Base-by-base conservation (phyloP, 2,888 invertebrate species). In the Charanyca ferruginea region DNA sequence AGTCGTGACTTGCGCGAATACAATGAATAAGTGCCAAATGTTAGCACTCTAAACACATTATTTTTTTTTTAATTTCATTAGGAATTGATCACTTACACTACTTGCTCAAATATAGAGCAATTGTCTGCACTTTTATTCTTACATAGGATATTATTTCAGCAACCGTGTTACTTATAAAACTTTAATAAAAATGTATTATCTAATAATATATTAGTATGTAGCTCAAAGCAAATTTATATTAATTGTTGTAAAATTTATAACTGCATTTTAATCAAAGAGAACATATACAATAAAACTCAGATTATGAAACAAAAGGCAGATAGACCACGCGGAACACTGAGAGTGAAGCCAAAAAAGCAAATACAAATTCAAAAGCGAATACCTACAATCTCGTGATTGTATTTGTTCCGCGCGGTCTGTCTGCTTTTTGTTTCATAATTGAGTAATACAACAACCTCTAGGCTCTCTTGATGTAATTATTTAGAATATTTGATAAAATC, bases 11-110 rank as follows among this genome's bases (percentile, higher is more conserved):
- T 83, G 87, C 83, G 80, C 80, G 28, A 64, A 84, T 83, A 79
- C 76, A 80, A 86, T 78, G 80, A 85, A 85, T 79, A 79, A 91
- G 94, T 94, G 94, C 94, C 94, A 93, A 94, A 92, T 85, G 78
- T 82, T 55, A 66, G 92, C 92, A 92, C 92, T 91, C 72, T 90
- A 90, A 91, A 90, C 71, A 64, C 48, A 76, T 77, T 71, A 76
- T 77, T 71, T 65, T 68, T 44, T 75, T 28, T 28, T 81, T 63
- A 59, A 83, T 80, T 69, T 85, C 32, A 52, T 57, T 77, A 82
- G 86, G 88, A 88, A 90, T 90, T 90, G 86, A 86, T 86, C 75
- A 73, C 77, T 78, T 67, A 78, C 66, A 78, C 22, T 64, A 64
- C 73, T 63, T 85, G 84, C 84, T 86, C 83, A 84, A 87, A 79